Conservation (phyloP, 35 echinoderm and acorn worm species). For the Lytechinus pictus region DNA sequence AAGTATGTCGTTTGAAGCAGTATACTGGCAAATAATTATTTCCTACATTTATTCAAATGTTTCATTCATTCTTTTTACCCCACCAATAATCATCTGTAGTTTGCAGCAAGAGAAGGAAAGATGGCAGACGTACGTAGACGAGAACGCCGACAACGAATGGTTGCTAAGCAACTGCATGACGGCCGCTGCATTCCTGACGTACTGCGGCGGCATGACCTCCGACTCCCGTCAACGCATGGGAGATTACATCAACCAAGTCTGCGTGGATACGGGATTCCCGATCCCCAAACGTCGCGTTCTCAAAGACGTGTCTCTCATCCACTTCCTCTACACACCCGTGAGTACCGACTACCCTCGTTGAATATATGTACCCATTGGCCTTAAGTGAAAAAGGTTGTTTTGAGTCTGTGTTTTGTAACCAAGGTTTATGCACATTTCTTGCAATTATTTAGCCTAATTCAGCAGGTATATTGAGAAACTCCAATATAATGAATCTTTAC, state of each 20-base stretch:
- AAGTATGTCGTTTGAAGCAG: too few relatives aligned
- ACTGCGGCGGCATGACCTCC: constrained; percentile 84
- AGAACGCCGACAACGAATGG: constrained; percentile 90
- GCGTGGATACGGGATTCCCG: constrained; percentile 69
- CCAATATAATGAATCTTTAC: too few relatives aligned
- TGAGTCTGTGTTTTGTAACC: too few relatives aligned
- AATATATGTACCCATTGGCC: too few relatives aligned
- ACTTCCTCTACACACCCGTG: constrained; percentile 85
- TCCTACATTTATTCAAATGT: too few relatives aligned
- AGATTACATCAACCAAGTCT: constrained; percentile 79
- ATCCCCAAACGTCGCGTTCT: constrained; percentile 87
- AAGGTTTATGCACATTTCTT: too few relatives aligned
- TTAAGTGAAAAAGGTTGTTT: too few relatives aligned
- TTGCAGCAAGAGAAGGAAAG: constrained; percentile 76
- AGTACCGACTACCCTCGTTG: not conserved
- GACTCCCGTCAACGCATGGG: constrained; percentile 78
- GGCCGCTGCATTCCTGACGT: constrained; percentile 87
- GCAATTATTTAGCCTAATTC: too few relatives aligned
- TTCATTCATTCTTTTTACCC: too few relatives aligned
- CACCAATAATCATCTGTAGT: constrained; percentile 21
- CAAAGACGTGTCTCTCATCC: constrained; percentile 75
- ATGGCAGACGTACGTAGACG: constrained; percentile 93
- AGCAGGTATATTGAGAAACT: too few relatives aligned
- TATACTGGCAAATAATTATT: too few relatives aligned
- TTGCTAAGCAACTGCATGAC: constrained; percentile 85